A percentile compares a stretch with the other conserved stretches of the same genome.
Evolutionary conservation across 2,797 vertebrate species (phyloP).

Genomic region (Rhinogobio ventralis): DNA sequence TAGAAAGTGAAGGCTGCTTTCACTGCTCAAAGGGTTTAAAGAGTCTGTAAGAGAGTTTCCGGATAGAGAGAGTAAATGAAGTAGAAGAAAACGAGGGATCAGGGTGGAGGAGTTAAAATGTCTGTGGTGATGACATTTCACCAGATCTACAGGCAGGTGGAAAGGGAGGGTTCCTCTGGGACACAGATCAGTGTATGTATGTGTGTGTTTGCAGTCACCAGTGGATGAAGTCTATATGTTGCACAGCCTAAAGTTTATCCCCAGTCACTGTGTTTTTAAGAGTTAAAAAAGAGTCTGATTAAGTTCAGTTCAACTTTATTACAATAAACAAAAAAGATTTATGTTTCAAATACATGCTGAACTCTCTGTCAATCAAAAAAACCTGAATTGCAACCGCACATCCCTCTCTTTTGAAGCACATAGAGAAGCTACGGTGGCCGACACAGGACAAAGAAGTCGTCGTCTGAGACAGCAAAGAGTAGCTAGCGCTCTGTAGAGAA

Average conservation of each 20-base stretch:
- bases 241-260: neutral
- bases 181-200: conserved; percentile 18
- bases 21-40: conserved; percentile 8
- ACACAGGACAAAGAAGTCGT: too few species aligned
- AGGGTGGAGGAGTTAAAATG: conserved; percentile 36
- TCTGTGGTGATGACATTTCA: conserved; percentile 50
- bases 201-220: conserved; percentile 16
- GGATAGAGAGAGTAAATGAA: conserved; percentile 31
- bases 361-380: neutral
- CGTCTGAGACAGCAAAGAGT: too few species aligned
- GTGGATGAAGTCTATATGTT: conserved; percentile 28
- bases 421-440: too few species aligned
- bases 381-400: too few species aligned
- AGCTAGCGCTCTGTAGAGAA: too few species aligned
- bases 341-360: neutral
- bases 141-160: conserved; percentile 41
- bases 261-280: neutral
- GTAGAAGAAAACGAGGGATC: conserved; percentile 10
- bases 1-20: conserved; percentile 14
- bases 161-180: conserved; percentile 45
- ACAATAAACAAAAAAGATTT: neutral
- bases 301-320: neutral
- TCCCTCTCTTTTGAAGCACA: too few species aligned
- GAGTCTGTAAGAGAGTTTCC: conserved; percentile 1
- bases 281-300: neutral